Evolutionary conservation across 35 echinoderm and acorn worm species (phyloP).

Genomic region (Apostichopus japonicus): DNA sequence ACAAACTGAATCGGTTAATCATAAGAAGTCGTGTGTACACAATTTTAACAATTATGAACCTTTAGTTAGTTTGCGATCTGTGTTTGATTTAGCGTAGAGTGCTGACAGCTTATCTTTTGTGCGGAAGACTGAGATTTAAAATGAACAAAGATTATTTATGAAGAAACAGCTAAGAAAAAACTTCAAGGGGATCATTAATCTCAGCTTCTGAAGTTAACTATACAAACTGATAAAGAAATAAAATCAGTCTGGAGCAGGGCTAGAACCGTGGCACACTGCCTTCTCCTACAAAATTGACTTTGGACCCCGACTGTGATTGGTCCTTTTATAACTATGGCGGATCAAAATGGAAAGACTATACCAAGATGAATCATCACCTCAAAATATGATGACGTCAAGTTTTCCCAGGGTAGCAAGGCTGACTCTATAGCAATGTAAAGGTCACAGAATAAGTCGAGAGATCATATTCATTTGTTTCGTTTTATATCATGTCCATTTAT

Average conservation of each 20-base stretch:
- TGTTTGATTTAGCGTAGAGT: not conserved
- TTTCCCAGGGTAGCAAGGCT: not conserved
- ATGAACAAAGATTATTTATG: not conserved
- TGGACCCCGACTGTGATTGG: not conserved
- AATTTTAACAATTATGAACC: not conserved
- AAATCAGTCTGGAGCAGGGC: not conserved
- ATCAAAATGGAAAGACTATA: not conserved
- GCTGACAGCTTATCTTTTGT: not conserved
- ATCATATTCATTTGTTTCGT: too few species aligned
- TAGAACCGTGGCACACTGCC: not conserved
- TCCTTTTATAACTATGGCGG: not conserved
- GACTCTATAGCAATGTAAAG: too few species aligned
- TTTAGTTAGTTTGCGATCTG: not conserved
- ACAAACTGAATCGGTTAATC: not conserved
- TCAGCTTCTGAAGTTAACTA: constrained; percentile 13
- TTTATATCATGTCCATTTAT: too few species aligned
- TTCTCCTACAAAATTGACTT: not conserved
- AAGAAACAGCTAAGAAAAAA: not conserved
- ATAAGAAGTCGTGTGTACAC: not conserved
- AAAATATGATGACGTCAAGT: not conserved
- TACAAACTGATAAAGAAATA: not conserved
- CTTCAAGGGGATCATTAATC: not conserved
- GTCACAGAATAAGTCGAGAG: too few species aligned
- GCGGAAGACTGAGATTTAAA: not conserved
- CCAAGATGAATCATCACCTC: not conserved